Percentiles rank a stretch among this genome's conserved stretches.
These are phyloP conservation scores for Sitophilus oryzae DNA, from an alignment of 1,140 invertebrate genomes.

Conservation along the genomic window DNA sequence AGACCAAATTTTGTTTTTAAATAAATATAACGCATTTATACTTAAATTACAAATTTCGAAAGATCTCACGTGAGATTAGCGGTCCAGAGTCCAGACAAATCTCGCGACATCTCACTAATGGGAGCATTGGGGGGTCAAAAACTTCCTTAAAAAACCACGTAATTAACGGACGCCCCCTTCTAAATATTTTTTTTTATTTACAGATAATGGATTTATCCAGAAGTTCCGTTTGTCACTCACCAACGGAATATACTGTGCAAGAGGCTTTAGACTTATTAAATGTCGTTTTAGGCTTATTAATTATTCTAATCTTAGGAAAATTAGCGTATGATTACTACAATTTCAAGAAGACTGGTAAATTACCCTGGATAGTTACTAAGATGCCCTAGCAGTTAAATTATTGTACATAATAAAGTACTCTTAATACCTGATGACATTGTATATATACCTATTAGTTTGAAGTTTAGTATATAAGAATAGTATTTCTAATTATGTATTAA, in stretches of 20 bases:
- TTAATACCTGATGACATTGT: too few relatives aligned
- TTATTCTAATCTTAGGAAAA: constrained; percentile 65
- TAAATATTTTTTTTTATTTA: too few relatives aligned
- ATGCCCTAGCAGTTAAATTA: constrained; percentile 46
- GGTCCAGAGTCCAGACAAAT: too few relatives aligned
- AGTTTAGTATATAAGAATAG: neutral
- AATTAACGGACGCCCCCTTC: too few relatives aligned
- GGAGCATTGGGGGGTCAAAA: too few relatives aligned
- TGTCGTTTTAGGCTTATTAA: constrained; percentile 57
- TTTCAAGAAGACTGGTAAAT: constrained; percentile 68
- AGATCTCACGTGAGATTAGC: too few relatives aligned
- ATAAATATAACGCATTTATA: too few relatives aligned
- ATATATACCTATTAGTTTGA: neutral
- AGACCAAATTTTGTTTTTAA: too few relatives aligned
- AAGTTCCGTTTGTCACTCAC: constrained; percentile 58
- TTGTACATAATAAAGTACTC: neutral
- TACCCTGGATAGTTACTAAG: constrained; percentile 74
- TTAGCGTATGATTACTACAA: constrained; percentile 74
- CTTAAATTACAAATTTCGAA: too few relatives aligned
- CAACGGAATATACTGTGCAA: constrained; percentile 50
- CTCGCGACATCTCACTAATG: too few relatives aligned
- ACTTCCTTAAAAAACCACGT: too few relatives aligned
- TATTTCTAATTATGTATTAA: too few relatives aligned
- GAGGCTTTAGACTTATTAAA: constrained; percentile 68
- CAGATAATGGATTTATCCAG: constrained; percentile 64